phyloP scores from a whole-genome alignment of 2,797 vertebrate genomes.

The Myripristis jacobus region DNA sequence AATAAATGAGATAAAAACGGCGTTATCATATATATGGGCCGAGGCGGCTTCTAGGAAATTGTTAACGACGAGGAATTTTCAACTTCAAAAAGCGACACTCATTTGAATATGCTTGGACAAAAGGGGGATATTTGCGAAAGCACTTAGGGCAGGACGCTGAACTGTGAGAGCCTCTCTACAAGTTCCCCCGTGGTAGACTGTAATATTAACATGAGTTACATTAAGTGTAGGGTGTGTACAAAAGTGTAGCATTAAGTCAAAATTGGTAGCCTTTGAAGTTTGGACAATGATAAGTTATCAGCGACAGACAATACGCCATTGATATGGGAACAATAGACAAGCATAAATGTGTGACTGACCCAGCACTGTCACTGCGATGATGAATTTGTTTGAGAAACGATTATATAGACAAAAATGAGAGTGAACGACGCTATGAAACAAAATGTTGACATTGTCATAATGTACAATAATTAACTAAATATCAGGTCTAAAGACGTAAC shows the following conservation, averaged over 20 bases:
- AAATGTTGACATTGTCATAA: constrained; percentile 24
- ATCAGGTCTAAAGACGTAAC: constrained; percentile 9
- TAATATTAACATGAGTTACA: constrained; percentile 69
- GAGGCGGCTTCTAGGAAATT: constrained; percentile 24
- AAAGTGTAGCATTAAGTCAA: constrained; percentile 53
- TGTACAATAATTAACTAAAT: constrained; percentile 41
- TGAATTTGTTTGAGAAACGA: constrained; percentile 59
- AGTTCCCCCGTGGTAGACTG: constrained; percentile 39
- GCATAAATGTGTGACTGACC: constrained; percentile 32
- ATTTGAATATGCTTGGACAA: constrained; percentile 47
- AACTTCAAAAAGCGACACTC: constrained; percentile 51
- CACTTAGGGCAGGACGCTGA: constrained; percentile 53
- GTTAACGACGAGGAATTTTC: constrained; percentile 43
- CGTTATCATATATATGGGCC: constrained; percentile 12
- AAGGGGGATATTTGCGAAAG: constrained; percentile 56
- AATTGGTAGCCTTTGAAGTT: constrained; percentile 63
- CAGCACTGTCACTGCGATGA: constrained; percentile 41
- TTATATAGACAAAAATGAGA: constrained; percentile 41
- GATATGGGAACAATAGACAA: constrained; percentile 55
- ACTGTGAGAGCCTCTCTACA: constrained; percentile 39
- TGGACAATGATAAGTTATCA: constrained; percentile 57
- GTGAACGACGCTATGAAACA: background rate
- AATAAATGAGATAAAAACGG: constrained; percentile 4
- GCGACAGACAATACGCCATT: constrained; percentile 56
- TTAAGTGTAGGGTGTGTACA: constrained; percentile 66